A percentile compares a stretch with the other conserved stretches of the same genome.
phyloP scores from a whole-genome alignment of 1,140 invertebrate species.

The Rhopalosiphum padi region DNA sequence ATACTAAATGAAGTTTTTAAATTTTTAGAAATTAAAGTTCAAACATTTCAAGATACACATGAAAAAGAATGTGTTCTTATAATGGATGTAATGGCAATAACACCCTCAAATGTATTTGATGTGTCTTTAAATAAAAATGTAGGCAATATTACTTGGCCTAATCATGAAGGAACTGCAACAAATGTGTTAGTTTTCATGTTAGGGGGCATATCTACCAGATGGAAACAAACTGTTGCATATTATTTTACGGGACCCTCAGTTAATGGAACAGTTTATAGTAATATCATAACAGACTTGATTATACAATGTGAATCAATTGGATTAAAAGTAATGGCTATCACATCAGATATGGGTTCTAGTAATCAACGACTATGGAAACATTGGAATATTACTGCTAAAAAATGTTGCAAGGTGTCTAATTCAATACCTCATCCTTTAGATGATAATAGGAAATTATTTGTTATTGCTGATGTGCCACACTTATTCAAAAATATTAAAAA shows the following conservation, averaged over 20 bases:
- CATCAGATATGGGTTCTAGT: neutral
- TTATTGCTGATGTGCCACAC: neutral
- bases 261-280: too few species aligned
- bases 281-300: too few species aligned
- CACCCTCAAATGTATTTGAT: slow-evolving; percentile 30
- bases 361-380: neutral
- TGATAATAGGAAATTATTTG: neutral
- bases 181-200: slow-evolving; percentile 34
- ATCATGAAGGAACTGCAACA: slow-evolving; percentile 21
- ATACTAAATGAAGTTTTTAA: too few species aligned
- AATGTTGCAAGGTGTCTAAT: neutral
- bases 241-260: slow-evolving; percentile 18
- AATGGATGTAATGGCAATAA: slow-evolving; percentile 58
- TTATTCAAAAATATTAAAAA: neutral
- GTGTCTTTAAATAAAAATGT: slow-evolving; percentile 22
- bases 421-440: neutral
- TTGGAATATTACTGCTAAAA: neutral
- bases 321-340: too few species aligned
- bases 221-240: slow-evolving; percentile 43
- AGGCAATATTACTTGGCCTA: slow-evolving; percentile 35
- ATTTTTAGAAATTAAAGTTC: too few species aligned
- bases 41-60: slow-evolving; percentile 34
- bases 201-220: slow-evolving; percentile 23
- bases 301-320: too few species aligned
- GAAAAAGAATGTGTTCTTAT: slow-evolving; percentile 57